Evolutionary conservation across 1,140 invertebrate genomes (phyloP), one percentile per base, ranked within the genome.

Genomic region (Eulimnadia texana): DNA sequence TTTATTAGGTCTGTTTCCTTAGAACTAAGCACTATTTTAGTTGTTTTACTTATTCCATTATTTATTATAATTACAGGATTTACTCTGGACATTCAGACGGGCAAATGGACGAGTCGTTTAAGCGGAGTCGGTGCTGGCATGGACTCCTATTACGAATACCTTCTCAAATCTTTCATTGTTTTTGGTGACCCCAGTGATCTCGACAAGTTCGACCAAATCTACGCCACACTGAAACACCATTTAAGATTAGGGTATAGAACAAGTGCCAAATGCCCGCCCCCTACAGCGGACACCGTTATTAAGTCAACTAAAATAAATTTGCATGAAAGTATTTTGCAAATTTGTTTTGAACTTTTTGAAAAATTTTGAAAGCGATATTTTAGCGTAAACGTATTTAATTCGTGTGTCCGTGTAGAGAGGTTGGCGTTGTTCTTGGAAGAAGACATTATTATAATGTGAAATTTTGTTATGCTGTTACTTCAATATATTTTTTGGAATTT

Each of bases 231-330:
- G 51, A 80, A 82, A 66, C 76, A 75, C 63, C 78, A 83, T 68
- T 74, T 84, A 72, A 70, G 82, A 62, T 73, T 77, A 72, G 82
- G 83, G 77, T 79, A 74, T 72, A 71, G 2, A 16, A 22, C 24
- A 33, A 22, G 23, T 20, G 25, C 49, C 49, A 80, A 79, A 78
- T 19, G 83, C 16, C 90, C 92, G 70, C 96, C 93, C 0, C 85
- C 91, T 70, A 86, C 98, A n/a, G n/a, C n/a, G n/a, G 1, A 96
- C 94, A 2, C 75, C 98, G 63, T 93, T 95, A 0, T 86, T 98
- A 1, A 99, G 98, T 72, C 95, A 98, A 72, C 95, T 96, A 2
- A 96, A n/a, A n/a, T n/a, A n/a, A n/a, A n/a, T n/a, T n/a, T n/a
- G n/a, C n/a, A n/a, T n/a, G n/a, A n/a, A n/a, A n/a, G n/a, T n/a